Percentiles rank a stretch among this genome's conserved stretches.
phyloP scores from a whole-genome alignment of 2,888 invertebrate genomes.

The Anoncus sp. region DNA sequence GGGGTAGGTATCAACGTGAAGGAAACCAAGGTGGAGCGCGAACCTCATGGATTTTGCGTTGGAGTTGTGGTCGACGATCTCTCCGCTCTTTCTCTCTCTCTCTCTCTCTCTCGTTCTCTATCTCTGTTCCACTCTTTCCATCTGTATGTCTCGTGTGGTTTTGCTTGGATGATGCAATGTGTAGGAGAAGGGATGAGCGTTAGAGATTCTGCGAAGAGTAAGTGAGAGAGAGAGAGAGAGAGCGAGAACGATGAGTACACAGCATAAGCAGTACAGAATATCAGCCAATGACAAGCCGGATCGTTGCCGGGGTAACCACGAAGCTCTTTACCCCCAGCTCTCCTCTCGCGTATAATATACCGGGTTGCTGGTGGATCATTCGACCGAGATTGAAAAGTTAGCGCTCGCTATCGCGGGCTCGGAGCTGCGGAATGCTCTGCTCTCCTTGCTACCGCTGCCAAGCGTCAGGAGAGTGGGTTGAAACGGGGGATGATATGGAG shows the following conservation, averaged over 20 bases:
- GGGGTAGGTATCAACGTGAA: constrained; percentile 14
- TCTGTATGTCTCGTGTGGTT: constrained; percentile 1
- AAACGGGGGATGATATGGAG: constrained; percentile 16
- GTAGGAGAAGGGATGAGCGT: constrained; percentile 58
- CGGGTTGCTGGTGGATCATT: constrained; percentile 76
- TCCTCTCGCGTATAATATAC: constrained; percentile 61
- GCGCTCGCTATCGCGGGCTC: constrained; percentile 63
- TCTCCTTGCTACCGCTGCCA: constrained; percentile 30
- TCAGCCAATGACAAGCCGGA: constrained; percentile 80
- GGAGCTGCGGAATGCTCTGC: constrained; percentile 58
- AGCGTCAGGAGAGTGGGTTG: constrained; percentile 12
- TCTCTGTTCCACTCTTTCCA: neutral
- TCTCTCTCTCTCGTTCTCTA: constrained; percentile 14
- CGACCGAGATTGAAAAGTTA: constrained; percentile 83
- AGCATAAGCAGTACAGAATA: constrained; percentile 25
- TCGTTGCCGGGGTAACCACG: constrained; percentile 82
- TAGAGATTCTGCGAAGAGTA: constrained; percentile 33
- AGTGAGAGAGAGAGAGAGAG: constrained; percentile 40
- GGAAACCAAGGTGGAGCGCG: constrained; percentile 46
- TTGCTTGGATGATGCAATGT: constrained; percentile 18
- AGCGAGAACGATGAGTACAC: constrained; percentile 50
- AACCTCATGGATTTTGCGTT: constrained; percentile 41
- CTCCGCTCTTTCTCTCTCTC: neutral
- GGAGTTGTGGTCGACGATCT: constrained; percentile 45
- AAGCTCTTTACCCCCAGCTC: constrained; percentile 63